These are phyloP conservation scores for Bos indicus DNA, from an alignment of 2,113 vertebrate species.

Conservation along the genomic window DNA sequence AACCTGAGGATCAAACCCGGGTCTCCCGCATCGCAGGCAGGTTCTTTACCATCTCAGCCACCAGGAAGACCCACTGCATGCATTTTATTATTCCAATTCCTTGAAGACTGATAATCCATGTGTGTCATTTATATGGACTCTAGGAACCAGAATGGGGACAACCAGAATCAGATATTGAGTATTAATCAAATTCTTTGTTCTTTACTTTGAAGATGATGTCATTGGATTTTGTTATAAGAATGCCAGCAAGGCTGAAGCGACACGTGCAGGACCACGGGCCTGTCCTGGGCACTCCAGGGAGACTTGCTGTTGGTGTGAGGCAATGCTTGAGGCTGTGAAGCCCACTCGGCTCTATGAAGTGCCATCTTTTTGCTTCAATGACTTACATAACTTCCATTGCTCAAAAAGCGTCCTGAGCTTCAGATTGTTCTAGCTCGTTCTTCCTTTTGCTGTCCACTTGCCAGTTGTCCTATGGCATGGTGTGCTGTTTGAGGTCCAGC, in stretches of 20 bases:
- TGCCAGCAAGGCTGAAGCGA: not conserved
- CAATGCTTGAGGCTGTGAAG: not conserved
- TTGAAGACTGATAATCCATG: not conserved
- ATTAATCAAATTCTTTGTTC: not conserved
- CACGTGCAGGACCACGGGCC: accelerated
- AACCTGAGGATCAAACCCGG: not conserved
- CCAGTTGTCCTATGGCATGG: not conserved
- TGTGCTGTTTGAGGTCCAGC: not conserved
- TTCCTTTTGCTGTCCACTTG: not conserved
- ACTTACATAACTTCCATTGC: not conserved
- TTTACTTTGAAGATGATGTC: not conserved
- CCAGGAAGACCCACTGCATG: not conserved
- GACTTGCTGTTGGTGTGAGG: not conserved
- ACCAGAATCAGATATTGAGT: not conserved
- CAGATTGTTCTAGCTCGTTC: not conserved
- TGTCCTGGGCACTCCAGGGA: not conserved
- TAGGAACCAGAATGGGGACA: not conserved
- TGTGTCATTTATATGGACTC: not conserved
- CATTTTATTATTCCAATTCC: not conserved
- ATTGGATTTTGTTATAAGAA: not conserved
- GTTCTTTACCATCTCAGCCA: not conserved
- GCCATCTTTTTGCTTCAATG: not conserved
- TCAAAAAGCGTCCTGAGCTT: not conserved
- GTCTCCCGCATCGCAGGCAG: not conserved
- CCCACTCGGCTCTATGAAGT: not conserved